These are phyloP conservation scores for Podotricha telesiphe DNA, from an alignment of 2,888 invertebrate genomes.

Conservation along the genomic window DNA sequence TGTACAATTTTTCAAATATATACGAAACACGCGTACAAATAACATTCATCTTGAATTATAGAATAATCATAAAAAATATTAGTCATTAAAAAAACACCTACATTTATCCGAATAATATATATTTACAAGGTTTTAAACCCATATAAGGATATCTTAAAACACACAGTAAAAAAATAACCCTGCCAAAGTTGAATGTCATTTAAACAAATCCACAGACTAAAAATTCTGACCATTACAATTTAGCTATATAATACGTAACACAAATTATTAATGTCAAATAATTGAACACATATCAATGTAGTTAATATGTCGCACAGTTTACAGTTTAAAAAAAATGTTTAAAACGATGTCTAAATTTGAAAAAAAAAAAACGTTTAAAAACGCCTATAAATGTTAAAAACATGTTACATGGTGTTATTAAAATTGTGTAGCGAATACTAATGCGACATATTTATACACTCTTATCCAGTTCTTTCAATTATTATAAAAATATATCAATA, in stretches of 20 bases:
- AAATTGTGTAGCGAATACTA: too few relatives aligned
- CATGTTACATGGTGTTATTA: too few relatives aligned
- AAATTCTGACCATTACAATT: neutral
- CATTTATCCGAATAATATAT: neutral
- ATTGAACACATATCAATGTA: neutral
- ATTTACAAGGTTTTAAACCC: neutral
- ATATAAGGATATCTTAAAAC: neutral
- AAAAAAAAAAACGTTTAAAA: too few relatives aligned
- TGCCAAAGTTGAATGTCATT: slow-evolving; percentile 1
- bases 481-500: neutral
- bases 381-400: too few relatives aligned
- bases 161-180: slow-evolving; percentile 9
- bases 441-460: too few relatives aligned
- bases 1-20: neutral
- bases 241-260: neutral
- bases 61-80: neutral
- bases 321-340: neutral
- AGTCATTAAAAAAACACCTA: neutral
- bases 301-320: neutral
- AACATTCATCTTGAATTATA: neutral
- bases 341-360: too few relatives aligned
- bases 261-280: neutral
- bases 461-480: too few relatives aligned
- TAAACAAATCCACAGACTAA: neutral
- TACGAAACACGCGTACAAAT: slow-evolving; percentile 7